Percentiles rank a stretch among this genome's conserved stretches.
These are phyloP conservation scores for Drosophila monieri DNA, from an alignment of 2,888 invertebrate genomes.

Conservation along the genomic window DNA sequence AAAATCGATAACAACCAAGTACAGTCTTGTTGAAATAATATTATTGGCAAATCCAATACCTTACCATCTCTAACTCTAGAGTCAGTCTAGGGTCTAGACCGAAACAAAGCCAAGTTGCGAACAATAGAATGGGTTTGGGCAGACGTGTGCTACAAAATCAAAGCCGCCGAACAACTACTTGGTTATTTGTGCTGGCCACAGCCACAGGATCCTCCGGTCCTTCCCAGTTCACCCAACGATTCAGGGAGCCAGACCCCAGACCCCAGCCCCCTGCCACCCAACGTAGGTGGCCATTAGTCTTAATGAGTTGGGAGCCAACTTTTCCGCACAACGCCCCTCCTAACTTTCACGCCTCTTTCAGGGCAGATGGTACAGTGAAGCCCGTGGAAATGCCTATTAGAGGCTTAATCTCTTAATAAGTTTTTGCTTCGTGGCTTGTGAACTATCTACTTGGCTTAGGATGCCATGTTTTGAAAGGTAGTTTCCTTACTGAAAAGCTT, in stretches of 20 bases:
- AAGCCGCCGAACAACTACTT: constrained; percentile 60
- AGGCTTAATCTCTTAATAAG: neutral
- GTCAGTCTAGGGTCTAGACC: neutral
- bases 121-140: constrained; percentile 54
- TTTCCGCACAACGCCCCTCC: constrained; percentile 8
- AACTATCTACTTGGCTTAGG: neutral
- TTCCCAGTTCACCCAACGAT: constrained; percentile 2
- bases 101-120: constrained; percentile 55
- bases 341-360: constrained; percentile 6
- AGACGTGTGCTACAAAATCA: constrained; percentile 64
- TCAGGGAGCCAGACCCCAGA: neutral
- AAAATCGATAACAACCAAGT: neutral
- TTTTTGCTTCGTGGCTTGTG: neutral
- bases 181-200: constrained; percentile 55
- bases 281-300: constrained; percentile 78
- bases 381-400: neutral
- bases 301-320: constrained; percentile 68
- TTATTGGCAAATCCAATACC: neutral
- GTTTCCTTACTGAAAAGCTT: neutral
- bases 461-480: neutral
- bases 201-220: constrained; percentile 31
- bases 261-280: neutral
- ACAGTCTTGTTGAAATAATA: neutral
- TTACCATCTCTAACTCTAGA: neutral
- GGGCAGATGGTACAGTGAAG: constrained; percentile 32